Base-by-base conservation (phyloP, 2,113 vertebrate species). In the Myotis davidii region DNA sequence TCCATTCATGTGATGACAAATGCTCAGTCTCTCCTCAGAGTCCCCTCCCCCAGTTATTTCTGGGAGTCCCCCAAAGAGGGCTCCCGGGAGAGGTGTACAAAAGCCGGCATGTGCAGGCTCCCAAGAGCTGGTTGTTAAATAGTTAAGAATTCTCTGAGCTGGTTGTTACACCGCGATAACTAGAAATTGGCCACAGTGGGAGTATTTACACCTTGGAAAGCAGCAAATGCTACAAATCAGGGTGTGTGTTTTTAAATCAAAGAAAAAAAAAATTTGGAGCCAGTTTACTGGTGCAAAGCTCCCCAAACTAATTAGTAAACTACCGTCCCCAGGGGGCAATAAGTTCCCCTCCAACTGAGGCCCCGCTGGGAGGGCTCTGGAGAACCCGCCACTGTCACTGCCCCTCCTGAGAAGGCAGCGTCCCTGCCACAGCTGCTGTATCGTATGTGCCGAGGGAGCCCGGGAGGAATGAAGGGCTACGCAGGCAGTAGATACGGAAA, bases 121-220 rank as follows among this genome's bases (percentile, higher is more conserved):
- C 70, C 1, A 12, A 72, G 82, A 88, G 54, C 77, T 42, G 10
- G 56, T 20, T 54, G 54, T 74, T 89, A 95, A 84, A 91, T 76
- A 79, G 67, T 94, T 65, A 88, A 72, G 89, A 92, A 91, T 94
- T 37, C 85, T 83, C 81, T 64, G 76, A 96, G 78, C 69, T 29
- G 48, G n/a, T 9, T 85, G 77, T 73, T 90, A 56, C 2, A 77
- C 4, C 8, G 42, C 52, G 61, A 59, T 83, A 78, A 74, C 54
- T 74, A 82, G 89, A 96, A 96, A 95, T 93, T 95, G 86, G 93
- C 87, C 92, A 94, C 78, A 64, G 74, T 86, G 91, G 91, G 90
- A 93, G 76, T 91, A 95, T 96, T 96, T 96, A 96, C 9, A 83
- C 72, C 48, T 42, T 13, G 61, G 89, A 96, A 84, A 85, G 83